A percentile compares a stretch with the other conserved stretches of the same genome.
These are phyloP conservation scores for Empis stercorea DNA, from an alignment of 2,888 invertebrate species.

Conservation along the genomic window DNA sequence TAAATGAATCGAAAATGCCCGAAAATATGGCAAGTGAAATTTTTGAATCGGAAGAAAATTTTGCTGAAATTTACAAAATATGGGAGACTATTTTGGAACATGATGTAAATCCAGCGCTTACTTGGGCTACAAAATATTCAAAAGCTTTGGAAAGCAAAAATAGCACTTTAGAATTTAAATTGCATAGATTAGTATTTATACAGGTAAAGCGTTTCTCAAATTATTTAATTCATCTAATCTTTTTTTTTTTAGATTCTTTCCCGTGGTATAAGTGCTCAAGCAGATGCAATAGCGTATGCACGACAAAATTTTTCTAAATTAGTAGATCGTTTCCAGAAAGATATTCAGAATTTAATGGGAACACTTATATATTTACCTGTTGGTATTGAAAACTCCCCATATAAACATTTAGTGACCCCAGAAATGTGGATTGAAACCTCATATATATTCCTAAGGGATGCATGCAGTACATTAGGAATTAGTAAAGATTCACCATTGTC, in stretches of 20 bases:
- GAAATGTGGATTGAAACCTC: conserved; percentile 67
- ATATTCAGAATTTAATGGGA: conserved; percentile 77
- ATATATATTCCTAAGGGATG: conserved; percentile 84
- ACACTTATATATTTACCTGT: conserved; percentile 65
- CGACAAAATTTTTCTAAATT: conserved; percentile 71
- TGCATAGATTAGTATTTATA: conserved; percentile 70
- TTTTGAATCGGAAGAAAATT: conserved; percentile 50
- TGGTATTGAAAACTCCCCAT: conserved; percentile 69
- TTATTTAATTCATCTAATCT: not conserved
- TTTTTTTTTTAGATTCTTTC: conserved; percentile 21
- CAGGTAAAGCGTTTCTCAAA: no score
- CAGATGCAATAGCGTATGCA: conserved; percentile 78
- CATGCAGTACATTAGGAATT: conserved; percentile 79
- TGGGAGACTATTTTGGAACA: conserved; percentile 70
- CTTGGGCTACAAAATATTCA: conserved; percentile 71
- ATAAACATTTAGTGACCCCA: conserved; percentile 58
- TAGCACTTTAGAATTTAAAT: conserved; percentile 64
- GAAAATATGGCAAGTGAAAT: conserved; percentile 26
- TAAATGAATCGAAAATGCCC: conserved; percentile 23
- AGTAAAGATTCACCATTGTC: conserved; percentile 83
- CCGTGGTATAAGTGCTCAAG: conserved; percentile 45
- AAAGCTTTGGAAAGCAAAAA: conserved; percentile 55
- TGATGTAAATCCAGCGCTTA: conserved; percentile 71
- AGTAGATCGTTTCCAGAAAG: conserved; percentile 63
- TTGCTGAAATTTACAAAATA: conserved; percentile 71